Percentiles rank a stretch among this genome's conserved stretches.
Conservation (phyloP, 2,113 vertebrate species). For the Salvelinus namaycush region DNA sequence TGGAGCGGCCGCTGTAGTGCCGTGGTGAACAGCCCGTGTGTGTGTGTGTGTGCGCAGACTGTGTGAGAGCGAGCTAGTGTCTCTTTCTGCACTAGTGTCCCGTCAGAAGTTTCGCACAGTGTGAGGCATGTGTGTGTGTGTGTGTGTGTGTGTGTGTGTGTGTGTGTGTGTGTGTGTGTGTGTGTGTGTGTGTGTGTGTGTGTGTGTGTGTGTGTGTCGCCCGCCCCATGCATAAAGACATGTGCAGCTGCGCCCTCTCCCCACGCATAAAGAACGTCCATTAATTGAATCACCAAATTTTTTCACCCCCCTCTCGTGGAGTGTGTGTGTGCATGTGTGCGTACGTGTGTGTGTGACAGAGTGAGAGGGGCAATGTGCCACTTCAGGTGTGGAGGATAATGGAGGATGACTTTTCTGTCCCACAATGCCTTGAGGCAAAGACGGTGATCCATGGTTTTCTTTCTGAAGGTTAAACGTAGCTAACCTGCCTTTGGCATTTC, state of each 20-base stretch:
- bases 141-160: slow-evolving; percentile 10
- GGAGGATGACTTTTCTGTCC: slow-evolving; percentile 98
- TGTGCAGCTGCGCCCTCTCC: slow-evolving; percentile 79
- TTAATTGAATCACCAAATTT: slow-evolving; percentile 99
- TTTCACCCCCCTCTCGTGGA: slow-evolving; percentile 76
- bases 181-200: background rate
- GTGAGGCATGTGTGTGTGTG: slow-evolving; percentile 32
- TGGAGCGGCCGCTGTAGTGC: slow-evolving; percentile 35
- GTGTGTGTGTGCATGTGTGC: too few relatives aligned
- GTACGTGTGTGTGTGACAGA: background rate
- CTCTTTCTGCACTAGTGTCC: slow-evolving; percentile 34
- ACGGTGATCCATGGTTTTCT: slow-evolving; percentile 98
- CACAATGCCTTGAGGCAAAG: slow-evolving; percentile 90
- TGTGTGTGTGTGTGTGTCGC: background rate
- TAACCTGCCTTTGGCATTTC: slow-evolving; percentile 99
- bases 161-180: background rate
- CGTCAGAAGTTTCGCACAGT: slow-evolving; percentile 46
- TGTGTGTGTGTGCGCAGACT: background rate
- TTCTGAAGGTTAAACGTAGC: slow-evolving; percentile 99
- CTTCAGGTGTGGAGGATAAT: slow-evolving; percentile 95
- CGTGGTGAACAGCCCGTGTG: background rate
- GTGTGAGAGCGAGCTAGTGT: slow-evolving; percentile 13
- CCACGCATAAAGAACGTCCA: slow-evolving; percentile 92
- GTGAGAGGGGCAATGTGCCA: slow-evolving; percentile 90
- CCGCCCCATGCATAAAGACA: slow-evolving; percentile 25